These are phyloP conservation scores for Drosophila yooni DNA, from an alignment of 2,888 invertebrate genomes.

Conservation along the genomic window DNA sequence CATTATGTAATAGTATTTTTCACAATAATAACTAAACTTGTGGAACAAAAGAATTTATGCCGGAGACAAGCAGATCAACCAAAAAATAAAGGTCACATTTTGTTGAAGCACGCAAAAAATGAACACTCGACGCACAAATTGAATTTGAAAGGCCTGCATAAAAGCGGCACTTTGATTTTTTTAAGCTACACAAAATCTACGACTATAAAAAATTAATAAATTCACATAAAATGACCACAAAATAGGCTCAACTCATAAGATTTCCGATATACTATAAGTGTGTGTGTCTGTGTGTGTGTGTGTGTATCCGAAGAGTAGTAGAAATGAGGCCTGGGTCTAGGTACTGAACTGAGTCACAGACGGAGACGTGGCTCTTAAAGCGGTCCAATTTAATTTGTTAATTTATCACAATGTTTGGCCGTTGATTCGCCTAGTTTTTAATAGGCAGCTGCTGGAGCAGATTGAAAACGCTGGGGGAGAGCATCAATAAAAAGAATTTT, in stretches of 20 bases:
- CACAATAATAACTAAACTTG: not conserved
- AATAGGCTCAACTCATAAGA: constrained; percentile 64
- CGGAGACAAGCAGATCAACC: not conserved
- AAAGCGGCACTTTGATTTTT: constrained; percentile 53
- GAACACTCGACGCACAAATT: constrained; percentile 37
- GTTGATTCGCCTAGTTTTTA: constrained; percentile 55
- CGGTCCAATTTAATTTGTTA: constrained; percentile 70
- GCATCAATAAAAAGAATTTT: constrained; percentile 41
- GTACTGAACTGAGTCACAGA: constrained; percentile 26
- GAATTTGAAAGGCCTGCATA: constrained; percentile 18
- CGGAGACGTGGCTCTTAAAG: constrained; percentile 30
- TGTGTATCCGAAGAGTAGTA: not conserved
- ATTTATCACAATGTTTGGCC: constrained; percentile 71
- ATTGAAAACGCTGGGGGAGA: constrained; percentile 8
- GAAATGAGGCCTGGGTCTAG: constrained; percentile 1
- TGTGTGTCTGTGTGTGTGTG: constrained; percentile 14
- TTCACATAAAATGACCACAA: constrained; percentile 63
- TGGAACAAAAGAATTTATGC: not conserved
- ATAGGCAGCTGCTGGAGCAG: constrained; percentile 60
- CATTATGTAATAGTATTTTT: not conserved
- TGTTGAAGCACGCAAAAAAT: constrained; percentile 35
- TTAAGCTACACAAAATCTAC: constrained; percentile 64
- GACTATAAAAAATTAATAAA: constrained; percentile 76
- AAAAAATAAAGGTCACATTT: constrained; percentile 28
- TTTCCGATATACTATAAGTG: constrained; percentile 51